Evolutionary conservation across 2,888 invertebrate genomes (phyloP).

Genomic region (Nephrotoma guestfalica): DNA sequence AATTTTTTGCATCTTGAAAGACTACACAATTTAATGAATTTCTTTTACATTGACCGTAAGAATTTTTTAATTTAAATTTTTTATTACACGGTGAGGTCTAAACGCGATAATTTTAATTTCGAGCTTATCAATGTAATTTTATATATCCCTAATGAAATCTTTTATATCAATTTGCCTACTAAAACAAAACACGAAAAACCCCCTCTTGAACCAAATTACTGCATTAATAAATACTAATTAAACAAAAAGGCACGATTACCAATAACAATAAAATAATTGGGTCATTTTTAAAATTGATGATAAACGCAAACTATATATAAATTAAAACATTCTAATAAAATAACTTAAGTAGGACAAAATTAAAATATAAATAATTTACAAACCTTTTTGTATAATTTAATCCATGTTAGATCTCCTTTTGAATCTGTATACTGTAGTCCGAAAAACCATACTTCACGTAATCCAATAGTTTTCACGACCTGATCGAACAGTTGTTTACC

Average conservation of each 20-base stretch:
- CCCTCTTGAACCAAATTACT: background rate
- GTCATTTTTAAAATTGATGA: background rate
- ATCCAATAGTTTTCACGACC: conserved; percentile 98
- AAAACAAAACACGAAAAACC: too few species aligned
- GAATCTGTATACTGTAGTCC: conserved; percentile 97
- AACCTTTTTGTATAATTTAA: conserved; percentile 99
- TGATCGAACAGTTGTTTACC: conserved; percentile 99
- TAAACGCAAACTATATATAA: background rate
- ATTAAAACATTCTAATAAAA: background rate
- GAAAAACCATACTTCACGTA: conserved; percentile 99
- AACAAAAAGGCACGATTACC: background rate
- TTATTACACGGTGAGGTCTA: background rate
- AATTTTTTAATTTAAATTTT: background rate
- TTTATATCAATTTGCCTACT: too few species aligned
- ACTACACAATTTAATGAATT: background rate
- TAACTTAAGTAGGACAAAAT: background rate
- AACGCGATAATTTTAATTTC: background rate
- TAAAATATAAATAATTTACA: conserved; percentile 18
- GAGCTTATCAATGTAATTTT: background rate
- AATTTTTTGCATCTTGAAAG: background rate
- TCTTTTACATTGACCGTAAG: background rate
- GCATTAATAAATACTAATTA: background rate
- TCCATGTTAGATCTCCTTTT: conserved; percentile 96
- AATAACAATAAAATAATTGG: background rate
- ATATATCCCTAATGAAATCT: background rate